Evolutionary conservation across 2,113 vertebrate species (phyloP).

Genomic region (Pogonocichla stellata): DNA sequence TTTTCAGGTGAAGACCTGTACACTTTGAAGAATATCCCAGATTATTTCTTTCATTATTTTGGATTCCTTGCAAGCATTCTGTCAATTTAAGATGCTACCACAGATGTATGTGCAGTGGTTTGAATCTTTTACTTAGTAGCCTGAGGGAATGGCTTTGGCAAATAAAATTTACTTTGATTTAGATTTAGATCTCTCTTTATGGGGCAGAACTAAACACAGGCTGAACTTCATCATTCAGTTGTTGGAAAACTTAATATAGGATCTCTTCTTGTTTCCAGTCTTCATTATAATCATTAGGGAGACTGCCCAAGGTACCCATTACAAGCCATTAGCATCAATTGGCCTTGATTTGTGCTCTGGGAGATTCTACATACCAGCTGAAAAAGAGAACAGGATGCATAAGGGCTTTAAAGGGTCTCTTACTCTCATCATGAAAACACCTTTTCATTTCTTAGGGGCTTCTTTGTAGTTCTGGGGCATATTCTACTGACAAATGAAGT

Average conservation of each 20-base stretch:
- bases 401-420: not conserved
- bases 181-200: not conserved
- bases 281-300: not conserved
- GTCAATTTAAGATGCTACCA: not conserved
- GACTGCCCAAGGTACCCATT: not conserved
- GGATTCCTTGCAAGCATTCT: not conserved
- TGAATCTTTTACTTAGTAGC: not conserved
- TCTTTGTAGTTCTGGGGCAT: not conserved
- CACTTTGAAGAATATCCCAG: not conserved
- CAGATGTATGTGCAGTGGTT: not conserved
- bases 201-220: not conserved
- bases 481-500: not conserved
- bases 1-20: not conserved
- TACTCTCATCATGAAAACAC: not conserved
- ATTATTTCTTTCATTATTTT: not conserved
- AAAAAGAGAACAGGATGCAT: not conserved
- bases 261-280: not conserved
- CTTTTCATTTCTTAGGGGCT: not conserved
- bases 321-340: not conserved
- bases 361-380: not conserved
- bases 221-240: not conserved
- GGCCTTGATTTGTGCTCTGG: not conserved
- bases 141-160: not conserved
- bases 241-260: not conserved
- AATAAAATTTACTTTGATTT: not conserved